Conservation (phyloP, 2,797 vertebrate genomes). For the Otolemur crassicaudatus region DNA sequence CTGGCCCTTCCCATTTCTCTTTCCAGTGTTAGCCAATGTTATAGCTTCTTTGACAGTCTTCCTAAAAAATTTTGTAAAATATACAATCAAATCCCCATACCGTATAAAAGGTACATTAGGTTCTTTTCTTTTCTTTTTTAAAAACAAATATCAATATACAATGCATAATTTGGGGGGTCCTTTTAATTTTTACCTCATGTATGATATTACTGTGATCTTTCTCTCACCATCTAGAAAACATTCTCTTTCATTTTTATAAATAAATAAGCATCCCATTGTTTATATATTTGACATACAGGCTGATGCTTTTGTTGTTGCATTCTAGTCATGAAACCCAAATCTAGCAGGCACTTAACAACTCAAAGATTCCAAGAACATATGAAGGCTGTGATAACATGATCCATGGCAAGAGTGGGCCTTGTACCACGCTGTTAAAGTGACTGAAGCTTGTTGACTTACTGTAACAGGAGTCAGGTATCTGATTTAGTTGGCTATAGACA, state of each 20-base stretch:
- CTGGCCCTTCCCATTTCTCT: background rate
- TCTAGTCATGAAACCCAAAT: slow-evolving; percentile 75
- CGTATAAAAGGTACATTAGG: background rate
- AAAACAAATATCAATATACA: background rate
- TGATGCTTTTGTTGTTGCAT: slow-evolving; percentile 1
- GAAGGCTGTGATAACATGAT: slow-evolving; percentile 84
- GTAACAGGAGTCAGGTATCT: slow-evolving; percentile 86
- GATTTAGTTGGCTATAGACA: slow-evolving; percentile 83
- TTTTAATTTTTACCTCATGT: background rate
- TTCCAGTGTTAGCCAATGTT: background rate
- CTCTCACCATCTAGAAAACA: background rate
- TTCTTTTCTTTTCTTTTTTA: background rate
- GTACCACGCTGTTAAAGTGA: slow-evolving; percentile 89
- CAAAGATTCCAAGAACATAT: slow-evolving; percentile 70
- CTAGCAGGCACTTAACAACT: slow-evolving; percentile 77
- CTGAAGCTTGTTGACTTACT: slow-evolving; percentile 90
- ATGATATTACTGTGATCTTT: background rate
- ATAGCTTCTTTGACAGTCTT: background rate
- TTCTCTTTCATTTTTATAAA: background rate
- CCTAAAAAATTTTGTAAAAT: background rate
- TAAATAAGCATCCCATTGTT: background rate
- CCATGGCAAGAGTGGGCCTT: slow-evolving; percentile 86
- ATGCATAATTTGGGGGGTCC: background rate
- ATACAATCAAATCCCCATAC: background rate
- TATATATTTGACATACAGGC: background rate